These are phyloP conservation scores for Ceratina calcarata DNA, from an alignment of 1,140 invertebrate species.

Conservation along the genomic window DNA sequence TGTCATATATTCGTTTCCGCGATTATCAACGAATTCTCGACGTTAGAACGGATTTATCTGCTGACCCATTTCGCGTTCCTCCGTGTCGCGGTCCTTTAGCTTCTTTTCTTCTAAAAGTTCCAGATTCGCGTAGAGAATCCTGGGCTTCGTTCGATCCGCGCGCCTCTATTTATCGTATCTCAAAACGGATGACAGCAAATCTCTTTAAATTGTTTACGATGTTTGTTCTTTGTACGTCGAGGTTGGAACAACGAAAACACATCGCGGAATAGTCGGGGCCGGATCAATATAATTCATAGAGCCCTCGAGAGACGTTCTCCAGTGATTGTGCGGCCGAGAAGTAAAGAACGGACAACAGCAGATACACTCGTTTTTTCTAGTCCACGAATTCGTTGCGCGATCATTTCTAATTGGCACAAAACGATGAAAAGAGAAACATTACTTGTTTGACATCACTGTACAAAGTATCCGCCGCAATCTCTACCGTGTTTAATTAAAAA, in stretches of 20 bases:
- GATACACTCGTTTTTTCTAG: constrained; percentile 48
- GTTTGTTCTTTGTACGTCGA: background rate
- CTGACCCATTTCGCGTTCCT: background rate
- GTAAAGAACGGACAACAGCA: constrained; percentile 21
- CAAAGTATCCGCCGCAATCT: constrained; percentile 67
- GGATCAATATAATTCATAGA: constrained; percentile 23
- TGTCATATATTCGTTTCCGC: constrained; percentile 65
- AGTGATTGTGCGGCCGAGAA: background rate
- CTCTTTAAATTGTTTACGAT: background rate
- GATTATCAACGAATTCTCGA: constrained; percentile 30
- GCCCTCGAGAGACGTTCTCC: background rate
- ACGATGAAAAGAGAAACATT: constrained; percentile 66
- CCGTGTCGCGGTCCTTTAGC: too few relatives aligned
- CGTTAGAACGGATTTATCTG: constrained; percentile 28
- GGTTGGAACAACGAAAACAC: constrained; percentile 1
- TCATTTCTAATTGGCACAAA: constrained; percentile 71
- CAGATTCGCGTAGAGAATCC: background rate
- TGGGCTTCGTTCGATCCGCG: background rate
- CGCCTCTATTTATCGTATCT: background rate
- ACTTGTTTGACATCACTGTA: constrained; percentile 78
- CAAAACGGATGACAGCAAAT: background rate
- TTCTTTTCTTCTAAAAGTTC: too few relatives aligned
- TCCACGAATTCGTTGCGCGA: constrained; percentile 36
- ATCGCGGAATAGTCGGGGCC: background rate
- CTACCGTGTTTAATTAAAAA: constrained; percentile 19